These are phyloP conservation scores for Cerastis leucographa DNA, from an alignment of 2,888 invertebrate genomes.

Conservation along the genomic window DNA sequence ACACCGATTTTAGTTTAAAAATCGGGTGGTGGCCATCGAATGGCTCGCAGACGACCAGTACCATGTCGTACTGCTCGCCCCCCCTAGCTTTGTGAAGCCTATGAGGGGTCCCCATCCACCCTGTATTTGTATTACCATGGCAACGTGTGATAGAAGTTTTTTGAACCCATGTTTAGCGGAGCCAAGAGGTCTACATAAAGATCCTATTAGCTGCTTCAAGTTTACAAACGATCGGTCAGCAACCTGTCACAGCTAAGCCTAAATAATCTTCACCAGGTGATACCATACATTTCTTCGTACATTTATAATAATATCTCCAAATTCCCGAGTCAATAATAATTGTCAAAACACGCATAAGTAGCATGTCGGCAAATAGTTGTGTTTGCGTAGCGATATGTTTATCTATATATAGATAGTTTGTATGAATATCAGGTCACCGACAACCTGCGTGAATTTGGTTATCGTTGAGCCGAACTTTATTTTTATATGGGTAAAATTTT, in stretches of 20 bases:
- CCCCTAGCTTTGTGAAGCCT: too few relatives aligned
- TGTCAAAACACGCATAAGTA: slow-evolving; percentile 60
- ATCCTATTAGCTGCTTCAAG: background rate
- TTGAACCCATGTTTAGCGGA: too few relatives aligned
- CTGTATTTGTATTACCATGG: too few relatives aligned
- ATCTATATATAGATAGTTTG: slow-evolving; percentile 50
- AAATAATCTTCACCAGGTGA: slow-evolving; percentile 38
- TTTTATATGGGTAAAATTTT: slow-evolving; percentile 20
- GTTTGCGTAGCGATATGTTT: slow-evolving; percentile 60
- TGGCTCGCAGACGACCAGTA: too few relatives aligned
- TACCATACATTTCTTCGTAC: slow-evolving; percentile 40
- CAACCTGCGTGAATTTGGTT: slow-evolving; percentile 61
- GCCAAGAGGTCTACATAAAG: background rate
- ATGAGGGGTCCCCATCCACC: too few relatives aligned
- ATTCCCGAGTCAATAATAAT: slow-evolving; percentile 60
- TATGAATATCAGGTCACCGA: slow-evolving; percentile 32
- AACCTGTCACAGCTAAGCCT: slow-evolving; percentile 48
- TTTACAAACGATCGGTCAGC: slow-evolving; percentile 38
- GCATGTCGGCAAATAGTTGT: slow-evolving; percentile 56
- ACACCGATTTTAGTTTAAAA: too few relatives aligned
- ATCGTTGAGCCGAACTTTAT: slow-evolving; percentile 30
- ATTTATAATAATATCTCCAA: slow-evolving; percentile 53
- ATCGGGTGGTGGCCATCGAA: too few relatives aligned
- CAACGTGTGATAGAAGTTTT: too few relatives aligned
- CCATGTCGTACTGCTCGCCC: too few relatives aligned